Percentiles rank a stretch among this genome's conserved stretches.
phyloP scores from a whole-genome alignment of 2,888 invertebrate genomes.

The Eupithecia tripunctaria region DNA sequence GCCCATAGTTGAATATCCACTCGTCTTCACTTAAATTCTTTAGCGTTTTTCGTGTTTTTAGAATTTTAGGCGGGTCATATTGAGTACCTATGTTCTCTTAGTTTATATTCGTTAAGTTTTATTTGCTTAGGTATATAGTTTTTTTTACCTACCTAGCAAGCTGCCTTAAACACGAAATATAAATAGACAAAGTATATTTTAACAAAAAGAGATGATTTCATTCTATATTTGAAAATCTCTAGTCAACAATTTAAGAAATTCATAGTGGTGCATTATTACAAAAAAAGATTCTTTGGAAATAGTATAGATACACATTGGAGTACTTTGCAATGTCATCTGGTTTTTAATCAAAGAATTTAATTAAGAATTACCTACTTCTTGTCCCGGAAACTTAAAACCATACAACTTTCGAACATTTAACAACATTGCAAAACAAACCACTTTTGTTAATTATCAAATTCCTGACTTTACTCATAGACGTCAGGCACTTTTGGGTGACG shows the following conservation, averaged over 20 bases:
- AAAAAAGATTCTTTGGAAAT: no score
- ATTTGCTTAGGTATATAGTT: neutral
- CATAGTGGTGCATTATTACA: no score
- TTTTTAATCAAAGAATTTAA: neutral
- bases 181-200: no score
- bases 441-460: constrained; percentile 8
- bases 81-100: neutral
- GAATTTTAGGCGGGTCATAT: neutral
- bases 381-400: neutral
- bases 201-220: no score
- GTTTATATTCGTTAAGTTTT: no score
- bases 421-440: constrained; percentile 22
- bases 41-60: neutral
- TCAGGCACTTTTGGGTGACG: neutral
- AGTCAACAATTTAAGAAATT: no score
- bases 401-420: constrained; percentile 7
- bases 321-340: neutral
- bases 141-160: neutral
- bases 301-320: neutral
- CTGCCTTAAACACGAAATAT: neutral
- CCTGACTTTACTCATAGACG: neutral
- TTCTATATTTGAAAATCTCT: no score
- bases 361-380: neutral
- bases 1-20: neutral
- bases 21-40: neutral